Percentiles rank a stretch among this genome's conserved stretches.
Conservation (phyloP, 2,888 invertebrate genomes). For the Brachylomia viminalis region DNA sequence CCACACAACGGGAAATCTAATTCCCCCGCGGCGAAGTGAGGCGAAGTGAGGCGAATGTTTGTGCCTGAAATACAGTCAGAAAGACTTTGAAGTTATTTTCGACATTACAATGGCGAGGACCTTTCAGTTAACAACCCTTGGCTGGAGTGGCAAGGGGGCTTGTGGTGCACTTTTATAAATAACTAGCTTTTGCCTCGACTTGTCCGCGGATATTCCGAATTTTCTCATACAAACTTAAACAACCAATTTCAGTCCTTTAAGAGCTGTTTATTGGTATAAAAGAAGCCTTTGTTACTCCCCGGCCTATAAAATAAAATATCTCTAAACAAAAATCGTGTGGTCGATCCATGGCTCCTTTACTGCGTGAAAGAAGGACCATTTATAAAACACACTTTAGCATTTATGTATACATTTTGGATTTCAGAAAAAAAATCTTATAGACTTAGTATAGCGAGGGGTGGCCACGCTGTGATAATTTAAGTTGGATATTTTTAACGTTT, state of each 20-base stretch:
- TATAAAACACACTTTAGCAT: neutral
- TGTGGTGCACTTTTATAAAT: constrained; percentile 16
- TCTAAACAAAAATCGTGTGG: neutral
- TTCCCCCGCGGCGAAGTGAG: constrained; percentile 29
- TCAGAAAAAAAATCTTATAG: too few species aligned
- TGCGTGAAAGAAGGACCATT: neutral
- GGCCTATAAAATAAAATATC: neutral
- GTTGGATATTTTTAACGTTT: too few species aligned
- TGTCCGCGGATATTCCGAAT: neutral
- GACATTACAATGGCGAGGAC: constrained; percentile 56
- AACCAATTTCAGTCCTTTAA: neutral
- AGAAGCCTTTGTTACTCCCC: accelerated
- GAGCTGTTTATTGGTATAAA: neutral
- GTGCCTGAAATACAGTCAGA: constrained; percentile 38
- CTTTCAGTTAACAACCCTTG: constrained; percentile 50
- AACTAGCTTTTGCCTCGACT: constrained; percentile 20
- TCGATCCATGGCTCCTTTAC: too few species aligned
- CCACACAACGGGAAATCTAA: constrained; percentile 46
- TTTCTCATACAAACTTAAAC: neutral
- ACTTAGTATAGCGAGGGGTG: neutral
- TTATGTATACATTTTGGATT: neutral
- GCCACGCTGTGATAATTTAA: too few species aligned
- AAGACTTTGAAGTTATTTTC: constrained; percentile 57
- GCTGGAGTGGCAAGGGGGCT: constrained; percentile 24
- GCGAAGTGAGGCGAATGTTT: constrained; percentile 23